Base-by-base conservation (phyloP, 1,140 invertebrate genomes). In the Lutraria rhynchaena region DNA sequence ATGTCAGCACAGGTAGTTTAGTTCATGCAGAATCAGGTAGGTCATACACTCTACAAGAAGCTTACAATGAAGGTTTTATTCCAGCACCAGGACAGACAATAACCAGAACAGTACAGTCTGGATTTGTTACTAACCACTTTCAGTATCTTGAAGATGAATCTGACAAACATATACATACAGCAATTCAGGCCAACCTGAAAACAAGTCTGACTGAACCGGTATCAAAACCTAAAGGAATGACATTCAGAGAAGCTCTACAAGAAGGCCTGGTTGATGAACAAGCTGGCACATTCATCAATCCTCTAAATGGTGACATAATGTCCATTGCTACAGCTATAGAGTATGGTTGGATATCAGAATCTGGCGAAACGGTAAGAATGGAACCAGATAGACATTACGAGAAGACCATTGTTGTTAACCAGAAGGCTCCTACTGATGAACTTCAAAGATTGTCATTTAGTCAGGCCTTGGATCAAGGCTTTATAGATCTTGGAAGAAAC, bases 241-340 rank as follows among this genome's bases (percentile, higher is more conserved):
- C 78, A 51, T 81, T 81, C 55, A 17, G 41, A n/a, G 88, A 92
- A 65, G 91, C 91, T 15, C 70, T 90, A 17, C 81, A 87, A n/a
- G 65, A 82, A 53, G 95, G 95, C 71, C 93, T 98, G 1, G 93
- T 98, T 57, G 95, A 97, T 93, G 94, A 95, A 0, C 94, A 95
- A 33, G 95, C 95, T 24, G 96, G 96, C 0, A 90, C 90, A 19
- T 87, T 96, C 96, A 85, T 60, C 69, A 96, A 98, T 93, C 95
- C 96, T n/a, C 94, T 96, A 87, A 94, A 95, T 84, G 96, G 96
- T 76, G 95, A 97, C 84, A 92, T 94, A 1, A 88, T 99, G 9
- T 96, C 94, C 22, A 61, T 99, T 85, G 97, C 98, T 91, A 94
- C 95, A 76, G 98, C 98, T 46, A 92, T 98, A 73, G 93, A 95